Base-by-base conservation (phyloP, 2,113 vertebrate genomes). In the Pongo abelii region DNA sequence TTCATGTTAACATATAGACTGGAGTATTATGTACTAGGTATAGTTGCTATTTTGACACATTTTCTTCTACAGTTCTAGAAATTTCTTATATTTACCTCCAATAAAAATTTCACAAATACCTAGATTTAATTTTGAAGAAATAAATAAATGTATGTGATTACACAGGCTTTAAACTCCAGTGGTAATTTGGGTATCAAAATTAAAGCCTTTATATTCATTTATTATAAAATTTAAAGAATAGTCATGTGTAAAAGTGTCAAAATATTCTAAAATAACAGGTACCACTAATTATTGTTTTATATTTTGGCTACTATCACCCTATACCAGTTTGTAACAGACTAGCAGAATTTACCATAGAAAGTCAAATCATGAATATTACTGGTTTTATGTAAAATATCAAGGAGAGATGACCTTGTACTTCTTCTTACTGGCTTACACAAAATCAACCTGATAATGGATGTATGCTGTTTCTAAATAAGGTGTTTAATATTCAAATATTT, bases 401-500 rank as follows among this genome's bases (percentile, higher is more conserved):
- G 84, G 64, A 67, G 25, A 74, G 14, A 2, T 97, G 77, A 95
- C 70, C 38, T 96, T 93, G 32, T 43, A 43, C 23, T 93, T 78
- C 3, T 91, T 91, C 22, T 1, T n/a, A 57, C 43, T 85, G 80
- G 35, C 55, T 85, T 93, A 92, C 75, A 69, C 46, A 96, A 93
- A 97, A 78, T 69, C 40, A 93, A 61, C 30, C 16, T 52, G 8
- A 93, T 93, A 96, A 91, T 40, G 18, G 18, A 86, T 79, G 38
- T 48, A 69, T 70, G 9, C 75, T 88, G 17, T 72, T 94, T 90
- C 50, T 84, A 96, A 95, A 84, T 80, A 84, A 79, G 38, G 25
- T 87, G 43, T 52, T 94, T 88, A 84, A 91, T 96, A 95, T 88
- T 91, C 40, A 97, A 74, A 91, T 46, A 93, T 91, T 95, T 95